Percentiles rank a stretch among this genome's conserved stretches.
Conservation (phyloP, 2,797 vertebrate genomes). For the Australoheros facetus region DNA sequence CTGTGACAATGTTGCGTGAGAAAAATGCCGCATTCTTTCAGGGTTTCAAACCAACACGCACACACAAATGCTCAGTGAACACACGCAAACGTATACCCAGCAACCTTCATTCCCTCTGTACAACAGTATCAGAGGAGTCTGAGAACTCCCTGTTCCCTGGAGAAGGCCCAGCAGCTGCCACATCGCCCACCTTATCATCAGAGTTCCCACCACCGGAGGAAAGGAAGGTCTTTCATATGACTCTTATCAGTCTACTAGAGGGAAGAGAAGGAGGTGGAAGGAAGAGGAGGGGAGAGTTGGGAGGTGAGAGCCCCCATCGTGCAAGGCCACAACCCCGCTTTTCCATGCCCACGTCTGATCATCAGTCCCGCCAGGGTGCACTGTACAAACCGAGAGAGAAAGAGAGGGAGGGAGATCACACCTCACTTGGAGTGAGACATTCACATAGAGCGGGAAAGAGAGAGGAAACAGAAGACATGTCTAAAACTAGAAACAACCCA, state of each 20-base stretch:
- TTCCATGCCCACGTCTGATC: slow-evolving; percentile 58
- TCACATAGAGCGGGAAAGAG: background rate
- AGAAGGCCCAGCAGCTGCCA: slow-evolving; percentile 67
- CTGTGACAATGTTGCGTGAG: slow-evolving; percentile 18
- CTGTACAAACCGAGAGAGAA: background rate
- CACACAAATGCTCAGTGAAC: background rate
- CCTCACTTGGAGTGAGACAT: slow-evolving; percentile 26
- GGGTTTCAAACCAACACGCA: background rate
- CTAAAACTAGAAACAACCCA: slow-evolving; percentile 36
- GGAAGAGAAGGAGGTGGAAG: slow-evolving; percentile 32
- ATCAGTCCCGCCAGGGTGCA: slow-evolving; percentile 14
- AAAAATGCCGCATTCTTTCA: slow-evolving; percentile 20
- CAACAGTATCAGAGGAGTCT: slow-evolving; percentile 56
- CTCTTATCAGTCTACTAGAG: slow-evolving; percentile 56
- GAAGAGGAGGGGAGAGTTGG: slow-evolving; percentile 7
- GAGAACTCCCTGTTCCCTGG: slow-evolving; percentile 77
- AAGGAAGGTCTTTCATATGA: slow-evolving; percentile 68
- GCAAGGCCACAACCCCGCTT: slow-evolving; percentile 54
- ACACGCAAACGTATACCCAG: slow-evolving; percentile 1
- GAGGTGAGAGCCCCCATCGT: slow-evolving; percentile 37
- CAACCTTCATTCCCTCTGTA: slow-evolving; percentile 55
- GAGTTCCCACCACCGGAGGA: slow-evolving; percentile 66
- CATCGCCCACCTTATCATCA: slow-evolving; percentile 66
- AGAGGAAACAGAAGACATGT: slow-evolving; percentile 34
- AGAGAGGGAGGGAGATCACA: slow-evolving; percentile 29